A percentile compares a stretch with the other conserved stretches of the same genome.
phyloP scores from a whole-genome alignment of 2,888 invertebrate species.

The Catonia carolina region DNA sequence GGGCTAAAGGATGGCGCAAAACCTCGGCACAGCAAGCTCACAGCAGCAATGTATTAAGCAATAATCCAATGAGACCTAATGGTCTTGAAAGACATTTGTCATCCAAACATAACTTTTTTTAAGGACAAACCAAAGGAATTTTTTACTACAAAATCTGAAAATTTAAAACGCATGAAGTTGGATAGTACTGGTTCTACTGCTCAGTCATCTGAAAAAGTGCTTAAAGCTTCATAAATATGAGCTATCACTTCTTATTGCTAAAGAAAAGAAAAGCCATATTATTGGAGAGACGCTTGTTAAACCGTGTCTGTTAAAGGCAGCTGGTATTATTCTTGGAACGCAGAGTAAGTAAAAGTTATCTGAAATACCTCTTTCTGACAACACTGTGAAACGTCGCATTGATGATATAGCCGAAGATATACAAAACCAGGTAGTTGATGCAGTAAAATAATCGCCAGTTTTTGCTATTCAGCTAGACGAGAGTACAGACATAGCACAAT shows the following conservation, averaged over 20 bases:
- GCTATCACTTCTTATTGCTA: slow-evolving; percentile 1
- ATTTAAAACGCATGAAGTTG: slow-evolving; percentile 5
- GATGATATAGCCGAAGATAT: slow-evolving; percentile 10
- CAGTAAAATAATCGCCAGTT: slow-evolving; percentile 8
- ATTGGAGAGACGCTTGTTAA: slow-evolving; percentile 13
- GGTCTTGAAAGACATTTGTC: too few relatives aligned
- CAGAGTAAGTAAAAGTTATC: not conserved
- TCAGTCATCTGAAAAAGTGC: slow-evolving; percentile 12
- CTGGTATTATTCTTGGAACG: slow-evolving; percentile 2
- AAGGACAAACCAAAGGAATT: too few relatives aligned
- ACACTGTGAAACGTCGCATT: not conserved
- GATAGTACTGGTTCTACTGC: not conserved
- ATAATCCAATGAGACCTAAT: too few relatives aligned
- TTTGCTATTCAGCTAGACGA: slow-evolving; percentile 8
- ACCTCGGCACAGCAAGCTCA: too few relatives aligned
- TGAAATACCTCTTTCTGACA: slow-evolving; percentile 13
- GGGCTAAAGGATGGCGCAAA: too few relatives aligned
- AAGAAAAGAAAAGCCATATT: slow-evolving; percentile 9
- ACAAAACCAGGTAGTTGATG: slow-evolving; percentile 6
- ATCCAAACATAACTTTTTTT: too few relatives aligned
- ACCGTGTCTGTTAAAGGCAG: slow-evolving; percentile 6
- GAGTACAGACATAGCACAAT: slow-evolving; percentile 7
- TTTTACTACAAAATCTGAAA: slow-evolving; percentile 7
- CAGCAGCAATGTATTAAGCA: too few relatives aligned
- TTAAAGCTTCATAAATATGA: slow-evolving; percentile 8